Percentiles rank a stretch among this genome's conserved stretches.
Conservation (phyloP, 2,888 invertebrate species). For the Galerucella calmariensis region DNA sequence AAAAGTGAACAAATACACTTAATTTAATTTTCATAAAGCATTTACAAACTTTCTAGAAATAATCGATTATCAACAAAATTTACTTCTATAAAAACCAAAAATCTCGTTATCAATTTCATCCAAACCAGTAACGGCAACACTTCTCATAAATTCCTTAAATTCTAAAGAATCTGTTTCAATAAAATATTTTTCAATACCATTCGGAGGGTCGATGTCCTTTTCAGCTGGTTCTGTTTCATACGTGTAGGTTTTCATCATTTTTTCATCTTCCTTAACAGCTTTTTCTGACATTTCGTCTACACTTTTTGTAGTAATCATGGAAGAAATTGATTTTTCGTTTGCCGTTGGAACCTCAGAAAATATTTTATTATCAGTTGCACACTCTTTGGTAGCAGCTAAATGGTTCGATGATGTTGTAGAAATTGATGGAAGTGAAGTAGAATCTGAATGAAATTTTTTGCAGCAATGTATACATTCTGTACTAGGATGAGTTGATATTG, state of each 20-base stretch:
- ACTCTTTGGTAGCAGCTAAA: constrained; percentile 1
- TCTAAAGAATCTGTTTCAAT: constrained; percentile 45
- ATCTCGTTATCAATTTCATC: constrained; percentile 67
- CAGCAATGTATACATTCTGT: constrained; percentile 1
- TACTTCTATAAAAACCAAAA: constrained; percentile 64
- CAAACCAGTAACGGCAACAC: constrained; percentile 66
- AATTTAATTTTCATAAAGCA: not conserved
- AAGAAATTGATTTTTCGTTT: not conserved
- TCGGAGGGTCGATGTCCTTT: constrained; percentile 1
- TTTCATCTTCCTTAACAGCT: not conserved
- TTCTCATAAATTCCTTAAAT: constrained; percentile 58
- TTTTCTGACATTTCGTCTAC: not conserved
- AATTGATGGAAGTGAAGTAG: not conserved
- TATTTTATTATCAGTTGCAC: not conserved
- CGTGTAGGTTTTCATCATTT: not conserved
- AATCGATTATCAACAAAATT: constrained; percentile 46
- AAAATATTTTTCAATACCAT: constrained; percentile 22
- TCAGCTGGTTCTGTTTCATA: constrained; percentile 2
- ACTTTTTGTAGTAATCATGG: not conserved
- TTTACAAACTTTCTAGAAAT: not conserved
- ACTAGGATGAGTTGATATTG: not conserved
- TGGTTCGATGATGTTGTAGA: not conserved
- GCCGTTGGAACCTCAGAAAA: not conserved
- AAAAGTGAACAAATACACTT: not conserved
- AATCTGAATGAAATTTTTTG: not conserved